phyloP scores from a whole-genome alignment of 2,797 vertebrate genomes.

The Gambelia wislizenii region DNA sequence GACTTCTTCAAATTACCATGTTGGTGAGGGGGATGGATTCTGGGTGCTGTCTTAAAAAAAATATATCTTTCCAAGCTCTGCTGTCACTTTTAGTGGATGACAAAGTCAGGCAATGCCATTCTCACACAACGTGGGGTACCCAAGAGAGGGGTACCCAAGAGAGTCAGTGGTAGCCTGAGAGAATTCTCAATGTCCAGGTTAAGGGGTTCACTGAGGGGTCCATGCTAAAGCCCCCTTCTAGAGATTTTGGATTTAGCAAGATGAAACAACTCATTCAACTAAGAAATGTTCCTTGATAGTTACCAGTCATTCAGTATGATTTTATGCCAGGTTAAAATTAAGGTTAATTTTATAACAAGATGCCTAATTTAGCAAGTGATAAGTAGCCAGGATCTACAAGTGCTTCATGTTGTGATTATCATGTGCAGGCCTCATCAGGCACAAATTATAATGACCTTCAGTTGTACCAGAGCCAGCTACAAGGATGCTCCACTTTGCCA shows the following conservation, averaged over 20 bases:
- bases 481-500: neutral
- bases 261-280: neutral
- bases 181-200: neutral
- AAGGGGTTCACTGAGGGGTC: neutral
- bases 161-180: neutral
- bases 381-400: neutral
- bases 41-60: no score
- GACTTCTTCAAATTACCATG: no score
- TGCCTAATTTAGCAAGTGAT: slow-evolving; percentile 17
- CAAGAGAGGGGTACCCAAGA: neutral
- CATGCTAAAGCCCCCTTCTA: no score
- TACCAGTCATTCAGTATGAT: neutral
- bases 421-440: slow-evolving; percentile 22
- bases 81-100: neutral
- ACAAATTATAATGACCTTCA: slow-evolving; percentile 32
- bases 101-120: neutral
- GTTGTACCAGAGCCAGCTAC: neutral
- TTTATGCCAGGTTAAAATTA: slow-evolving; percentile 16
- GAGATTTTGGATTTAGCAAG: no score
- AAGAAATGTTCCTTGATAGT: neutral
- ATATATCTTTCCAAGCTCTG: no score
- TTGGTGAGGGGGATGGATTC: no score
- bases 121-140: neutral
- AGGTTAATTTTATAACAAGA: slow-evolving; percentile 10
- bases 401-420: slow-evolving; percentile 20